Base-by-base conservation (phyloP, 1,140 invertebrate species). In the Papilio xuthus region DNA sequence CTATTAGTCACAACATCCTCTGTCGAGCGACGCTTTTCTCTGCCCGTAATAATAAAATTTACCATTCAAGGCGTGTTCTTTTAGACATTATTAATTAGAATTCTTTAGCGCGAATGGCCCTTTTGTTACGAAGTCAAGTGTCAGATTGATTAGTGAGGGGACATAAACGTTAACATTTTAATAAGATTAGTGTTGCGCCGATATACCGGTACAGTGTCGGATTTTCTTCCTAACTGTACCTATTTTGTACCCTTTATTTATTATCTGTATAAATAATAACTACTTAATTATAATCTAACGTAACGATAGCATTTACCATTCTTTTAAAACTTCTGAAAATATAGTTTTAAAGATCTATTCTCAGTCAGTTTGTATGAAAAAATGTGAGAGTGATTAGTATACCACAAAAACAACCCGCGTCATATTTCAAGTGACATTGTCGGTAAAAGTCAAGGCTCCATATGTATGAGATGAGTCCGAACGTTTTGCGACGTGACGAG, bases 381-480 rank as follows among this genome's bases (percentile, higher is more conserved):
- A 63, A 28, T 63, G 23, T 23, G n/a, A 63, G 56, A 63, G 10
- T 63, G 12, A 26, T 63, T 63, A 56, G 10, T 28, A 18, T 15
- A 63, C 60, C 23, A 26, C 60, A 67, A 26, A 28, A 32, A 18
- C 23, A 60, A 60, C 23, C 13, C 10, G 60, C 26, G 60, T 32
- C 60, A 28, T 13, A 67, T 67, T 67, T 67, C 28, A 67, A 67
- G 60, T 67, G 60, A 67, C 60, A 32, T 67, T 67, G 60, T 67
- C 60, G 60, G 60, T 67, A 67, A 67, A 67, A 67, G 60, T 67
- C 60, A 67, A 67, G 60, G 60, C 60, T 67, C 60, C 26, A 42
- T 47, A 73, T 42, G 69, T n/a, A 73, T 44, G 71, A 73, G 71
- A 73, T 73, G 42, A 20, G 41, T 73, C n/a, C 42, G 71, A 73